Evolutionary conservation across 2,797 vertebrate genomes (phyloP).

Genomic region (Botia almorhae): DNA sequence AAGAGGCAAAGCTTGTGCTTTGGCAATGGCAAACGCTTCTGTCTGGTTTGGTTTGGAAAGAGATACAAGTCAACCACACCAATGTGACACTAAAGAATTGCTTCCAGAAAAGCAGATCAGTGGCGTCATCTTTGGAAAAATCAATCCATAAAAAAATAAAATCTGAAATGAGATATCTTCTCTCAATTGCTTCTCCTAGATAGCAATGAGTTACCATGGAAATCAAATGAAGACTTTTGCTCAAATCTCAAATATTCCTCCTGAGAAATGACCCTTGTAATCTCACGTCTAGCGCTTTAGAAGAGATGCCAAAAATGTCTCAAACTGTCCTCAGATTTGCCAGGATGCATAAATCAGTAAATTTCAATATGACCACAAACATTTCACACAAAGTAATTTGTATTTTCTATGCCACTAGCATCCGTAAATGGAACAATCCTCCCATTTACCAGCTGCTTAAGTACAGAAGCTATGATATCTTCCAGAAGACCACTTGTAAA

Average conservation of each 20-base stretch:
- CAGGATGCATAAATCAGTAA: background rate
- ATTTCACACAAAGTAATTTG: background rate
- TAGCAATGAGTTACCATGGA: background rate
- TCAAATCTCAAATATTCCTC: background rate
- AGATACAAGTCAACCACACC: constrained; percentile 9
- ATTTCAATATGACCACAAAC: background rate
- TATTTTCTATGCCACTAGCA: too few relatives aligned
- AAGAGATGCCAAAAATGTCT: background rate
- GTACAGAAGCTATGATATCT: too few relatives aligned
- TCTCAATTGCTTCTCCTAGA: background rate
- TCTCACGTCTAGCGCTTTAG: background rate
- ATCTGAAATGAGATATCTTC: background rate
- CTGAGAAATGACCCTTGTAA: background rate
- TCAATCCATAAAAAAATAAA: background rate
- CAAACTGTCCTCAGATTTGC: background rate
- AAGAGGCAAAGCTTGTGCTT: constrained; percentile 27
- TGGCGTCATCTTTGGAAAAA: background rate
- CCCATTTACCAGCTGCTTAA: too few relatives aligned
- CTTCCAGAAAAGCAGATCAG: constrained; percentile 17
- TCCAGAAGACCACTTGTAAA: background rate
- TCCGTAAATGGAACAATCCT: too few relatives aligned
- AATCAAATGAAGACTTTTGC: background rate
- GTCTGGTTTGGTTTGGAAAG: constrained; percentile 20
- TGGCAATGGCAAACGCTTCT: constrained; percentile 13
- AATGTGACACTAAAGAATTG: background rate